Base-by-base conservation (phyloP, 2,797 vertebrate genomes). In the Phoeniculus purpureus region DNA sequence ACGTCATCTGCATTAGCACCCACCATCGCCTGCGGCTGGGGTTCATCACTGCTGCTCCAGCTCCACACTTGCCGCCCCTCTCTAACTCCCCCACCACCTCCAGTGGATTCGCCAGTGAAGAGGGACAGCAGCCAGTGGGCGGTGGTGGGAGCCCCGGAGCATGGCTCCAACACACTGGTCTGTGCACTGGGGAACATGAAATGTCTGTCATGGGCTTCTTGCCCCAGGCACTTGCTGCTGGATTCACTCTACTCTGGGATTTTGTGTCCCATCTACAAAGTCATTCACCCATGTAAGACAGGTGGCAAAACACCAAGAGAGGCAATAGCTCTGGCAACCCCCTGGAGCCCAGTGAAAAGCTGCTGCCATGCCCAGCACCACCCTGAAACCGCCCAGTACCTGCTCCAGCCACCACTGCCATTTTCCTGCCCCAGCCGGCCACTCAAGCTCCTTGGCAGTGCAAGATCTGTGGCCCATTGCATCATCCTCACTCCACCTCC, bases 361-460 rank as follows among this genome's bases (percentile, higher is more conserved):
- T 40, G 45, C 73, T 81, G 55, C 60, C 9, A 1, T 5, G 12
- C 25, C 4, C 0, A 14, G 10, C 27, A 29, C 11, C 3, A 0
- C 22, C 52, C 29, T 2, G 1, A 47, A 37, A 32, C 3, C 0
- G 0, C 8, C n/a, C 55, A 22, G 70, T 0, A 0, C 14, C 25
- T 3, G 21, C 40, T 22, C 50, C 1, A 3, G 68, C 15, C 66
- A 54, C 62, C 40, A 2, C 0, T 2, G 89, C n/a, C 32, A 5
- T 71, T 85, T 68, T 85, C 87, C 76, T 71, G 3, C 25, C 59
- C 32, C 14, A 8, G 3, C 32, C 9, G 2, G 14, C 47, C 2
- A 1, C 58, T 7, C 6, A 1, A 56, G 58, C 59, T 85, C 48
- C 54, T 56, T 1, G 0, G 54, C 2, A 0, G 23, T 80, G 92